A percentile compares a stretch with the other conserved stretches of the same genome.
Evolutionary conservation across 2,888 invertebrate genomes (phyloP).

Genomic region (Trypoxylon attenuatum): DNA sequence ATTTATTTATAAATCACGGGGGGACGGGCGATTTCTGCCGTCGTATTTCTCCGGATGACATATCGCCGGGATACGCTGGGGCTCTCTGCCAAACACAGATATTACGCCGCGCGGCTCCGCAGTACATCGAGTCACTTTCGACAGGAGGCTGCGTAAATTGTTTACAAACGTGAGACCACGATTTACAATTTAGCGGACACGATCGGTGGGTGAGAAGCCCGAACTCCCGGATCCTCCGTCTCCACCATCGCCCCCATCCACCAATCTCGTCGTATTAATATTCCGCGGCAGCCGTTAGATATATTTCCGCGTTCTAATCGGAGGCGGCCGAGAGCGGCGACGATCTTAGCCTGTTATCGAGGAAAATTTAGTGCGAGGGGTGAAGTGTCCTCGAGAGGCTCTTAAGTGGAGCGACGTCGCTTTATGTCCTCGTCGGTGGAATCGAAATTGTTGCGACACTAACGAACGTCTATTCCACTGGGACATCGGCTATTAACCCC

Average conservation of each 20-base stretch:
- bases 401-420: background rate
- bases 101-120: conserved; percentile 4
- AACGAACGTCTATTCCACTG: background rate
- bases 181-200: conserved; percentile 8
- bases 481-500: background rate
- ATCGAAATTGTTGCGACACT: conserved; percentile 1
- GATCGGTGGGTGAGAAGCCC: no score
- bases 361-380: background rate
- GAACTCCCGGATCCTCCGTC: no score
- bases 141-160: conserved; percentile 28
- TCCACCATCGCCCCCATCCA: no score
- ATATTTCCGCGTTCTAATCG: conserved; percentile 5
- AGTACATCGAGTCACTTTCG: conserved; percentile 20
- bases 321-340: background rate
- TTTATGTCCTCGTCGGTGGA: background rate
- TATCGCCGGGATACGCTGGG: conserved; percentile 13
- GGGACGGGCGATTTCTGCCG: conserved; percentile 15
- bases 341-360: background rate
- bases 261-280: conserved; percentile 1
- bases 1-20: conserved; percentile 33
- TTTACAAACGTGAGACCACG: conserved; percentile 16
- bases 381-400: background rate
- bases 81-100: conserved; percentile 31
- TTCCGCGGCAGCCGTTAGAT: background rate
- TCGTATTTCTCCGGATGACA: conserved; percentile 35